phyloP scores from a whole-genome alignment of 2,888 invertebrate species.

The Elmis aenea region DNA sequence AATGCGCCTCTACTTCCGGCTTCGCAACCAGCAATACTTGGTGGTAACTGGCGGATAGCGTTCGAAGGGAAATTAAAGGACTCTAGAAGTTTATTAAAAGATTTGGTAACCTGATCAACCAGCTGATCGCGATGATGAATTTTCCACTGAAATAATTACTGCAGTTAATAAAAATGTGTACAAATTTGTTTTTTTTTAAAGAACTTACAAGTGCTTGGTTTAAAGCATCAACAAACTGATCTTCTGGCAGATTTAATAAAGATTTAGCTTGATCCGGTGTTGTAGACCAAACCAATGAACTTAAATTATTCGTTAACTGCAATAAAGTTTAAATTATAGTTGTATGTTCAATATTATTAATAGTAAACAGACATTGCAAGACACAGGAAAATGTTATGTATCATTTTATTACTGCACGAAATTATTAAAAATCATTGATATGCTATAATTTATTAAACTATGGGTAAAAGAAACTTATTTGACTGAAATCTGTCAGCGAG shows the following conservation, averaged over 20 bases:
- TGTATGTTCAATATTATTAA: too few relatives aligned
- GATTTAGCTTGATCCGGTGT: slow-evolving; percentile 68
- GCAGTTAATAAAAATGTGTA: slow-evolving; percentile 10
- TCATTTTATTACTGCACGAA: too few relatives aligned
- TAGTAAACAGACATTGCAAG: too few relatives aligned
- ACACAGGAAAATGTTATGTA: too few relatives aligned
- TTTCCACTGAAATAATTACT: slow-evolving; percentile 62
- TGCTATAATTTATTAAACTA: neutral
- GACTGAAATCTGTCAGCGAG: neutral
- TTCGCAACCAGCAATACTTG: slow-evolving; percentile 58
- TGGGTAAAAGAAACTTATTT: neutral
- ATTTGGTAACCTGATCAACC: slow-evolving; percentile 54
- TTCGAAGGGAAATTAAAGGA: slow-evolving; percentile 43
- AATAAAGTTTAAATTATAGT: slow-evolving; percentile 26
- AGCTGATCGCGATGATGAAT: slow-evolving; percentile 52
- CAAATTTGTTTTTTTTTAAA: neutral
- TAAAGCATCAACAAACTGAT: slow-evolving; percentile 81
- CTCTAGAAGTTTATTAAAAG: slow-evolving; percentile 48
- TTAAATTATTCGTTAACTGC: slow-evolving; percentile 64
- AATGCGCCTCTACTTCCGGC: slow-evolving; percentile 75
- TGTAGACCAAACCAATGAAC: slow-evolving; percentile 95
- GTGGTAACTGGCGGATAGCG: slow-evolving; percentile 52
- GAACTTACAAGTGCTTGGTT: slow-evolving; percentile 80
- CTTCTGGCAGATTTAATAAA: slow-evolving; percentile 63
- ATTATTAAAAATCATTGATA: slow-evolving; percentile 4